phyloP scores from a whole-genome alignment of 1,140 invertebrate species.

The Atopsyche davidsoni region DNA sequence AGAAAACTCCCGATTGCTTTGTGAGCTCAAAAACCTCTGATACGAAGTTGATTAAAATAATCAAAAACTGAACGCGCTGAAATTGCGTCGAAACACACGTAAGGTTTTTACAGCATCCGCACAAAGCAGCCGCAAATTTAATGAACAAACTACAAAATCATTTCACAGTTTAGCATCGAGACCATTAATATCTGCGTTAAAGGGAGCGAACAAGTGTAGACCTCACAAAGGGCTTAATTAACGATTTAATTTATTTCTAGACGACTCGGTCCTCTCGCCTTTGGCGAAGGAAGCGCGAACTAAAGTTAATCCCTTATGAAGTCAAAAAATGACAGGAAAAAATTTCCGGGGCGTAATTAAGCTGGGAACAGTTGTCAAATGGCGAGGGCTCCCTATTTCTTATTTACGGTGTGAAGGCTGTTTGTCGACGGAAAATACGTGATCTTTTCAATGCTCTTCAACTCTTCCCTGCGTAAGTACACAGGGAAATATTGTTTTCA shows the following conservation, averaged over 20 bases:
- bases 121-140: slow-evolving; percentile 15
- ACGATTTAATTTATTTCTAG: slow-evolving; percentile 31
- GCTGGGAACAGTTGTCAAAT: slow-evolving; percentile 20
- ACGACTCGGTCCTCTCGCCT: slow-evolving; percentile 17
- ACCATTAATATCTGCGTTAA: slow-evolving; percentile 20
- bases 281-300: slow-evolving; percentile 11
- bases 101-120: not conserved
- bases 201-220: slow-evolving; percentile 17
- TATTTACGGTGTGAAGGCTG: too few relatives aligned
- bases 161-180: slow-evolving; percentile 16
- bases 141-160: slow-evolving; percentile 22
- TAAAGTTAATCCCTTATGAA: slow-evolving; percentile 28
- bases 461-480: too few relatives aligned
- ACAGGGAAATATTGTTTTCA: too few relatives aligned
- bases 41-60: too few relatives aligned
- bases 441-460: too few relatives aligned
- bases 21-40: too few relatives aligned
- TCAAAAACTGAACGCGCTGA: not conserved
- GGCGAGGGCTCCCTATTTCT: too few relatives aligned
- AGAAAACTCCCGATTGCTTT: too few relatives aligned
- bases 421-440: too few relatives aligned
- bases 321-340: slow-evolving; percentile 22
- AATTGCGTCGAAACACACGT: slow-evolving; percentile 2
- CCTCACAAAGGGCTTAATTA: slow-evolving; percentile 29
- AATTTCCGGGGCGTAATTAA: slow-evolving; percentile 22